Conservation (phyloP, 2,797 vertebrate species). For the Sebastes variabilis region DNA sequence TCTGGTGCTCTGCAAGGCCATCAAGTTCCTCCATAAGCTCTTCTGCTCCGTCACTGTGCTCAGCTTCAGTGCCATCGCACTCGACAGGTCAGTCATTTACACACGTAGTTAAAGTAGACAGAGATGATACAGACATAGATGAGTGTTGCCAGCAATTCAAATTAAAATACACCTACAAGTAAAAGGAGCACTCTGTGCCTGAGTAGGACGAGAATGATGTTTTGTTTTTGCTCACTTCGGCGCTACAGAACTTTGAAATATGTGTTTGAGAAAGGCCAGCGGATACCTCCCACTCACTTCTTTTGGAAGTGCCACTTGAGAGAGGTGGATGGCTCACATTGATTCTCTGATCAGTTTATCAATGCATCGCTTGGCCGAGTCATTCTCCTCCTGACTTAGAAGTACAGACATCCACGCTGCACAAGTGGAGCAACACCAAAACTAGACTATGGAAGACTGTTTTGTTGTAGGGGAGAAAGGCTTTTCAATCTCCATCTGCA, state of each 20-base stretch:
- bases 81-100: constrained; percentile 89
- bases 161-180: not conserved
- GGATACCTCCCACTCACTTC: constrained; percentile 20
- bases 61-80: constrained; percentile 93
- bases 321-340: constrained; percentile 23
- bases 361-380: not conserved
- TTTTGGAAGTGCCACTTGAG: not conserved
- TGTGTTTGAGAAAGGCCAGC: constrained; percentile 23
- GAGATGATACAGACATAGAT: not conserved
- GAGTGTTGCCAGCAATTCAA: not conserved
- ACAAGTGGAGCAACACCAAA: not conserved
- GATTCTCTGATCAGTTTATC: constrained; percentile 9
- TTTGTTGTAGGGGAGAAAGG: not conserved
- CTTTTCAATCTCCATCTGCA: constrained; percentile 24
- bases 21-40: constrained; percentile 96
- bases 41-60: constrained; percentile 97
- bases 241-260: constrained; percentile 25
- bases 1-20: constrained; percentile 90
- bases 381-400: not conserved
- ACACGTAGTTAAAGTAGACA: not conserved
- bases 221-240: constrained; percentile 3
- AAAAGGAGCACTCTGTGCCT: not conserved
- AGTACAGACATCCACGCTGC: not conserved
- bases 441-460: not conserved
- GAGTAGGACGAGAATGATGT: not conserved